Conservation (phyloP, 2,113 vertebrate species). For the Gymnorhina tibicen region DNA sequence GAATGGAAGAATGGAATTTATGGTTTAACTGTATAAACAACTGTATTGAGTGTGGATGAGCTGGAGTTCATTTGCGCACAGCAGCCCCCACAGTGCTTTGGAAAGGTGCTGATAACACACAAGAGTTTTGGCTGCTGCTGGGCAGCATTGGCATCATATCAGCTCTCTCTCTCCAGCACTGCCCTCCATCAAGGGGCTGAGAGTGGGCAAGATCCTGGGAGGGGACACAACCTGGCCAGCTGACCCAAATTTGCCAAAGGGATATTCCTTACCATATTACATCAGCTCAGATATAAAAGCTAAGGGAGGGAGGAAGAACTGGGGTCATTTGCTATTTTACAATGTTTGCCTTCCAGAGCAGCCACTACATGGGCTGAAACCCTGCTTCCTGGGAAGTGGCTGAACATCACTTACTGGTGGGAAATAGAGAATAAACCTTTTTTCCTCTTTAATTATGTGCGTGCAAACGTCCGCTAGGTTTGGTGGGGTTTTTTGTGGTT, state of each 20-base stretch:
- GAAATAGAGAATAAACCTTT: neutral
- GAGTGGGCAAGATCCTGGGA: neutral
- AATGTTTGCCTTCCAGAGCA: neutral
- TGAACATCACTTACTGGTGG: neutral
- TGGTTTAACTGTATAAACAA: neutral
- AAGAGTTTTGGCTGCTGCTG: neutral
- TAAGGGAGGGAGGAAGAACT: neutral
- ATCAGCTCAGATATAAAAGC: neutral
- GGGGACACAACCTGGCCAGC: neutral
- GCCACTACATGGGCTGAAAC: neutral
- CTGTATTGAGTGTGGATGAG: neutral
- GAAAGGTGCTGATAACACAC: neutral
- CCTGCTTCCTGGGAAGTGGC: fast-evolving
- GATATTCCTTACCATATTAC: neutral
- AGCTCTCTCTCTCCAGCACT: neutral
- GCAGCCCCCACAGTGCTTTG: neutral
- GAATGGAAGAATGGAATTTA: neutral
- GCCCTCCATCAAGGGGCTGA: neutral
- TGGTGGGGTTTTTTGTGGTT: neutral
- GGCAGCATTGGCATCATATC: neutral
- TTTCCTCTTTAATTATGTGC: neutral
- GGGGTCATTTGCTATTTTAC: neutral
- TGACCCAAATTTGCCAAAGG: neutral
- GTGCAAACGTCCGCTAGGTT: neutral
- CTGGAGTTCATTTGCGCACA: neutral